Conservation (phyloP, 2,113 vertebrate species). For the Aspiorhynchus laticeps region DNA sequence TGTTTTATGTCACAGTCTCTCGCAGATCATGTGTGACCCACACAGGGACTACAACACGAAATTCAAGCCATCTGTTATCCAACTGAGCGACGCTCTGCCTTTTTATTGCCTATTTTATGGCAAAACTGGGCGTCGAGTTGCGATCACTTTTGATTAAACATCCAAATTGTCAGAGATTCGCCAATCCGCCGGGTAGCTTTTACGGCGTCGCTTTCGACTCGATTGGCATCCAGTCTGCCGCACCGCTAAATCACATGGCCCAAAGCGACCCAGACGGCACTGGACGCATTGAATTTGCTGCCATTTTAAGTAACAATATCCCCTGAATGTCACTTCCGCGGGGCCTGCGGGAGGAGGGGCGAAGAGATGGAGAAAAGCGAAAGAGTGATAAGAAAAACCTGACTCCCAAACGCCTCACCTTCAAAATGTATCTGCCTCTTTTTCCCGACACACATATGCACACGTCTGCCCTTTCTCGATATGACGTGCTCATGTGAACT, state of each 20-base stretch:
- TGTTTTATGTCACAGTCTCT: constrained; percentile 25
- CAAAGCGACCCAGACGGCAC: constrained; percentile 1
- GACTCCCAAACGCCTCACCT: constrained; percentile 24
- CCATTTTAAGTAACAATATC: constrained; percentile 59
- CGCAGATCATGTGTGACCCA: constrained; percentile 30
- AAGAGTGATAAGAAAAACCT: constrained; percentile 18
- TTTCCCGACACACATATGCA: background rate
- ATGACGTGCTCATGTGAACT: background rate
- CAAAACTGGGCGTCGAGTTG: constrained; percentile 16
- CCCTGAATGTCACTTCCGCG: constrained; percentile 56
- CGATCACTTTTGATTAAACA: constrained; percentile 28
- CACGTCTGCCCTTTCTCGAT: background rate
- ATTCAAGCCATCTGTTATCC: constrained; percentile 32
- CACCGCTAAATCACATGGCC: constrained; percentile 15
- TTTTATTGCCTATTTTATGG: constrained; percentile 27
- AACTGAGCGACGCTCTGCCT: background rate
- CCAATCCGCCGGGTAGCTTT: background rate
- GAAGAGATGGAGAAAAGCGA: constrained; percentile 12
- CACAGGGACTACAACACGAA: constrained; percentile 13
- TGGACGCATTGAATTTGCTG: constrained; percentile 37
- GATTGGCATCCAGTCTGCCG: constrained; percentile 1
- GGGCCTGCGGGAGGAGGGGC: constrained; percentile 16
- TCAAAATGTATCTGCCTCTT: constrained; percentile 24
- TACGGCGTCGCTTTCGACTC: background rate
- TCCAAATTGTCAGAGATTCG: constrained; percentile 14